Evolutionary conservation across 1,140 invertebrate species (phyloP), one percentile per base, ranked within the genome.

Genomic region (Anoplophora glabripennis): DNA sequence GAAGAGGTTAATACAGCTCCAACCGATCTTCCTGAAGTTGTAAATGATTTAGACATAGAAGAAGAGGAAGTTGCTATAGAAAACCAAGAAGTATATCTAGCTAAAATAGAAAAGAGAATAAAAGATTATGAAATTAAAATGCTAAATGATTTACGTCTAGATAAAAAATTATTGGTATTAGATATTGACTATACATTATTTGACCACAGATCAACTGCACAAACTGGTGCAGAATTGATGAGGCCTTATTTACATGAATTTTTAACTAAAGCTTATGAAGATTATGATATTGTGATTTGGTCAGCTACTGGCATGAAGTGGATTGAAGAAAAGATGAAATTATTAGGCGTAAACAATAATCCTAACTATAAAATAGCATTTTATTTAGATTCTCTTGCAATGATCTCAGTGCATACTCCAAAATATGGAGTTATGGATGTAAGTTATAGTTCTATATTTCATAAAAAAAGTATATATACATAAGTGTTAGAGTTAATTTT

Each of bases 141-240:
- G 53, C 59, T 96, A 12, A 93, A 92, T 79, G 84, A 89, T 54
- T 84, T 92, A 7, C 78, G 94, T 38, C 81, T 84, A 7, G 87
- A 85, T 34, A 98, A 94, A 75, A 96, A 96, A 70, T 78, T 98
- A 8, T 78, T 99, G 3, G 95, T 99, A 0, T 77, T 99, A 28
- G 96, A 99, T 73, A 96, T 99, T 71, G 96, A 99, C 77, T 98
- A 99, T 70, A 99, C 95, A 7, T 76, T 98, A 9, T 97, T 96
- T 76, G 95, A 98, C 80, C 94, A 98, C 72, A 86, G 52, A 54
- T 54, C 52, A 12, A 84, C 87, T 9, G 95, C 93, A 5, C 91
- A 96, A 77, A 87, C 85, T 61, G 94, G 90, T 64, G 77, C 83
- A 33, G 94, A 98, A 78, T 76, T 99, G 52, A 98, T 98, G 94